phyloP scores from a whole-genome alignment of 2,888 invertebrate genomes.

The Ectemnius cavifrons region DNA sequence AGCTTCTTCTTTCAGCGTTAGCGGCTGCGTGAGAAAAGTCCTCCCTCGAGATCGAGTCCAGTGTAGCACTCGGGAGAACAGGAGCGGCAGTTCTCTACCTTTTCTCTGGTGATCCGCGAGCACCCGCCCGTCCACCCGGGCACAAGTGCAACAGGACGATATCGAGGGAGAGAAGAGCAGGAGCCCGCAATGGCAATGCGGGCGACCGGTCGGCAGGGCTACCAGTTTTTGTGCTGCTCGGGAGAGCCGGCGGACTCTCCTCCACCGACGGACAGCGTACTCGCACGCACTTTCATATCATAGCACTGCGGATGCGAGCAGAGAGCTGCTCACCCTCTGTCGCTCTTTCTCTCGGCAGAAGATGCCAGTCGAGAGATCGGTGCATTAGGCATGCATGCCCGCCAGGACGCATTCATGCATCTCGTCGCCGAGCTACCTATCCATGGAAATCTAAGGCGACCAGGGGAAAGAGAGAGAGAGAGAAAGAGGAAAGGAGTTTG shows the following conservation, averaged over 20 bases:
- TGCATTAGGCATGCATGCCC: constrained; percentile 57
- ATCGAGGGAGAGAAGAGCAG: constrained; percentile 51
- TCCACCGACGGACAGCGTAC: constrained; percentile 6
- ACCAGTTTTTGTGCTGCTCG: constrained; percentile 65
- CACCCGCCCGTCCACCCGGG: background rate
- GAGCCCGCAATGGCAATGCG: constrained; percentile 62
- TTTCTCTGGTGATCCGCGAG: too few relatives aligned
- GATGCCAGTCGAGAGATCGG: background rate
- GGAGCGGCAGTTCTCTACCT: too few relatives aligned
- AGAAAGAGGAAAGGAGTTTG: too few relatives aligned
- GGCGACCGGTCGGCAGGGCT: constrained; percentile 61
- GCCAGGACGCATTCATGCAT: constrained; percentile 31
- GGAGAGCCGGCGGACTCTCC: constrained; percentile 11
- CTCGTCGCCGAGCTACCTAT: constrained; percentile 30
- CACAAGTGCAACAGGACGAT: constrained; percentile 53
- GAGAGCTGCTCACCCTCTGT: background rate
- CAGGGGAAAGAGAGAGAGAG: constrained; percentile 15
- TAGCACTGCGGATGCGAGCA: background rate
- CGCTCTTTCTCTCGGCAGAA: background rate
- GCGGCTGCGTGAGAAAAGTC: constrained; percentile 57
- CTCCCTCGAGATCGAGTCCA: constrained; percentile 36
- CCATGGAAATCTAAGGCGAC: constrained; percentile 28
- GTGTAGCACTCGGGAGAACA: too few relatives aligned
- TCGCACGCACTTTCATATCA: constrained; percentile 38
- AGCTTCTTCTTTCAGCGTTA: constrained; percentile 38